Evolutionary conservation across 2,888 invertebrate genomes (phyloP), one percentile per base, ranked within the genome.

Genomic region (Anthophora plumipes): DNA sequence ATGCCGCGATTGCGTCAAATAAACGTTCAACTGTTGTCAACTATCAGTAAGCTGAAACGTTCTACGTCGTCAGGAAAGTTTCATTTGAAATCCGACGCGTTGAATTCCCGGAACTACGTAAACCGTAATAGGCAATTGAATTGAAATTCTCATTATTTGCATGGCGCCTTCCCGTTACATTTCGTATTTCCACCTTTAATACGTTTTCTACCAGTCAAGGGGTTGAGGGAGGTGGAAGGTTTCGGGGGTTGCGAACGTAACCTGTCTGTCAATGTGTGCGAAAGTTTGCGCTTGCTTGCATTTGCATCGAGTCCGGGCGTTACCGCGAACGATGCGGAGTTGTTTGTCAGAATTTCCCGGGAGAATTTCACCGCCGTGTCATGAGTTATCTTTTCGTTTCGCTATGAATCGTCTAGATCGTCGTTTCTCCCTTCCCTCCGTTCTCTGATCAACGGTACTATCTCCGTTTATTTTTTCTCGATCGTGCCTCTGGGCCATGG

Each of bases 311-410:
- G 81, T 57, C 57, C 69, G 76, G 52, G 75, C 60, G 82, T 75
- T 76, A 70, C 73, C 63, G 68, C 74, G 73, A 80, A 68, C 77
- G 77, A 71, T 70, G 72, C 63, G 48, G 73, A 80, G 73, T 87
- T 85, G 87, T 85, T 86, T 86, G 86, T 87, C 85, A 86, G 85
- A 87, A 87, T 86, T 86, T 87, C 85, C 79, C 86, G 77, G 41
- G 81, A 87, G 86, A 83, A 87, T 85, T 86, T 85, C 80, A 55
- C 77, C 66, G 76, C 54, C 68, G 66, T 64, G 81, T 78, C 75
- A 67, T 41, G 71, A 82, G 77, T 84, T 86, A 86, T 84, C 82
- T 74, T 86, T 78, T 64, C 82, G 77, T 68, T 80, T 76, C 79
- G 64, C 54, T 59, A 71, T 63, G 67, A 80, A 75, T 80, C 81